Conservation (phyloP, 1,140 invertebrate genomes). For the Fopius arisanus region DNA sequence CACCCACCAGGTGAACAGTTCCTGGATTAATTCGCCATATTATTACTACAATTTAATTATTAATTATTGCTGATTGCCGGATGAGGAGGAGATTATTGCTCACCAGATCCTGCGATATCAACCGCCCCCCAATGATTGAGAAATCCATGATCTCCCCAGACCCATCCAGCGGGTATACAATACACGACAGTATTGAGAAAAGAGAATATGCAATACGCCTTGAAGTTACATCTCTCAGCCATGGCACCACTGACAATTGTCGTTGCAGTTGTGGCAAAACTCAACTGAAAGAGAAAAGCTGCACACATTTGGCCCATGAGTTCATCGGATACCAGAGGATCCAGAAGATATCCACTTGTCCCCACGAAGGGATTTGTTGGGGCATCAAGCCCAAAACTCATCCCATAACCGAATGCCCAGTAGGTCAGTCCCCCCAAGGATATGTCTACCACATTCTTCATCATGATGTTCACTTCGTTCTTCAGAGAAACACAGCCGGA, state of each 20-base stretch:
- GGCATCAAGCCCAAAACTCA: conserved; percentile 83
- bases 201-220: conserved; percentile 90
- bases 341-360: conserved; percentile 72
- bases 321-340: conserved; percentile 71
- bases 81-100: neutral
- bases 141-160: conserved; percentile 89
- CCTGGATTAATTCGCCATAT: conserved; percentile 58
- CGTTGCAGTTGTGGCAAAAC: conserved; percentile 90
- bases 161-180: conserved; percentile 92
- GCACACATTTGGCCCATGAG: conserved; percentile 82
- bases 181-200: conserved; percentile 90
- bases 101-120: conserved; percentile 83
- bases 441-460: conserved; percentile 94
- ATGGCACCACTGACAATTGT: conserved; percentile 92
- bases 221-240: conserved; percentile 89
- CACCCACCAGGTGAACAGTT: conserved; percentile 89
- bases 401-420: conserved; percentile 93
- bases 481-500: conserved; percentile 92
- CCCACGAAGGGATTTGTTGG: conserved; percentile 79
- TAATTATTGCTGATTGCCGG: too few relatives aligned
- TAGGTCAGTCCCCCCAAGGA: conserved; percentile 92
- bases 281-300: conserved; percentile 87
- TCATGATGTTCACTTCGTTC: conserved; percentile 97
- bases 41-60: too few relatives aligned
- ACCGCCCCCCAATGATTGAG: conserved; percentile 81